Evolutionary conservation across 2,113 vertebrate genomes (phyloP).

Genomic region (Pangasianodon hypophthalmus): DNA sequence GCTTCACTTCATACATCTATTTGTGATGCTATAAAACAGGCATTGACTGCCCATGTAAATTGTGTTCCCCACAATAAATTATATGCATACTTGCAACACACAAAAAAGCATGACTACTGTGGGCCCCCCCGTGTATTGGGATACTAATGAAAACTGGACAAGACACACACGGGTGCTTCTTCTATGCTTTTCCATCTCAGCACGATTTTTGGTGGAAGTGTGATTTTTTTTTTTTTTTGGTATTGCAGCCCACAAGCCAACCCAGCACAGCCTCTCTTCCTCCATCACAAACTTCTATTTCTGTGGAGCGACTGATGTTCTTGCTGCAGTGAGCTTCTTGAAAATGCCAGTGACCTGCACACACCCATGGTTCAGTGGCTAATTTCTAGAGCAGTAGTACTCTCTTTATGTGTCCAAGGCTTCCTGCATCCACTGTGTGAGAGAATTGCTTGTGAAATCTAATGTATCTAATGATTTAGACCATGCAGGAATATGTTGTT

Average conservation of each 20-base stretch:
- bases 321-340: constrained; percentile 63
- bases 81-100: constrained; percentile 98
- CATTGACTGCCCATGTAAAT: constrained; percentile 99
- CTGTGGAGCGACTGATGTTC: constrained; percentile 61
- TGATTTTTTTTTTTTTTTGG: constrained; percentile 54
- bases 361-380: constrained; percentile 64
- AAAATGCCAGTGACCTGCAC: constrained; percentile 68
- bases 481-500: constrained; percentile 40
- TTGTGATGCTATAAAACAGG: constrained; percentile 99
- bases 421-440: constrained; percentile 13
- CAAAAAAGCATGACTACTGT: constrained; percentile 93
- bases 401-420: constrained; percentile 27
- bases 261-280: constrained; percentile 15
- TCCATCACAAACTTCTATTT: constrained; percentile 59
- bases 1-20: constrained; percentile 99
- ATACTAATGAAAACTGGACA: constrained; percentile 88
- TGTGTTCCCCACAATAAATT: constrained; percentile 99
- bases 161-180: constrained; percentile 68
- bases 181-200: constrained; percentile 65
- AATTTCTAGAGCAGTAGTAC: constrained; percentile 61
- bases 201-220: constrained; percentile 67
- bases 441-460: constrained; percentile 24
- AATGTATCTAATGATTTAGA: constrained; percentile 46
- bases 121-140: constrained; percentile 80
- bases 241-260: constrained; percentile 58